Evolutionary conservation across 1,140 invertebrate species (phyloP).

Genomic region (Heterodera carotae): DNA sequence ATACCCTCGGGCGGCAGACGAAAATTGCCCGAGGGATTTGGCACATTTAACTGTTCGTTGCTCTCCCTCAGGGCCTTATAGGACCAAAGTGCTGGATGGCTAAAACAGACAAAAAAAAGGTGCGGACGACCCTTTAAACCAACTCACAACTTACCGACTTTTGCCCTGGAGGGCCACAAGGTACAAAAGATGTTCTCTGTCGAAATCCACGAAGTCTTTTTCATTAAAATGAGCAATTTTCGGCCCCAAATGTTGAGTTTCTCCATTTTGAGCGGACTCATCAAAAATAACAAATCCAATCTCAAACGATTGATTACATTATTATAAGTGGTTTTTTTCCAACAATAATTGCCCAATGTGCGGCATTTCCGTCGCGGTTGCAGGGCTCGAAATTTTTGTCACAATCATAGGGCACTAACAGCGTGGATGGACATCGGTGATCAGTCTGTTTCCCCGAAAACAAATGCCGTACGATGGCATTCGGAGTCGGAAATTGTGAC

Average conservation of each 20-base stretch:
- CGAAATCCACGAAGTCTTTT: not conserved
- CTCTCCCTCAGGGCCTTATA: constrained; percentile 39
- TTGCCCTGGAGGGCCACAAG: constrained; percentile 53
- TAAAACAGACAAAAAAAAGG: constrained; percentile 28
- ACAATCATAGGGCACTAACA: constrained; percentile 51
- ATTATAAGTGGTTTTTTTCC: not conserved
- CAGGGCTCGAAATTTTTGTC: constrained; percentile 53
- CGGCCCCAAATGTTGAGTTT: not conserved
- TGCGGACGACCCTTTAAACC: too few species aligned
- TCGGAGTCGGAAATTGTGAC: constrained; percentile 21
- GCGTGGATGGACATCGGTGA: constrained; percentile 10
- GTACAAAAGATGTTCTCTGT: constrained; percentile 27
- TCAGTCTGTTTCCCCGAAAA: constrained; percentile 5
- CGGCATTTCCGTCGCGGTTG: constrained; percentile 36
- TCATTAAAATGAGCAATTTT: constrained; percentile 8
- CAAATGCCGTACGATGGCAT: constrained; percentile 22
- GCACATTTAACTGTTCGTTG: constrained; percentile 45
- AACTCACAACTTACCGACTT: constrained; percentile 44
- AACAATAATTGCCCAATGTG: constrained; percentile 50
- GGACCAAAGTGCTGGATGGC: constrained; percentile 48
- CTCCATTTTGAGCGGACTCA: not conserved
- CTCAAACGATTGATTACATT: constrained; percentile 32
- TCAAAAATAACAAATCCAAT: constrained; percentile 33
- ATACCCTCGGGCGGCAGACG: constrained; percentile 38
- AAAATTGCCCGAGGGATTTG: constrained; percentile 23